These are phyloP conservation scores for Hoplostethus atlanticus DNA, from an alignment of 2,797 vertebrate genomes.

Conservation along the genomic window DNA sequence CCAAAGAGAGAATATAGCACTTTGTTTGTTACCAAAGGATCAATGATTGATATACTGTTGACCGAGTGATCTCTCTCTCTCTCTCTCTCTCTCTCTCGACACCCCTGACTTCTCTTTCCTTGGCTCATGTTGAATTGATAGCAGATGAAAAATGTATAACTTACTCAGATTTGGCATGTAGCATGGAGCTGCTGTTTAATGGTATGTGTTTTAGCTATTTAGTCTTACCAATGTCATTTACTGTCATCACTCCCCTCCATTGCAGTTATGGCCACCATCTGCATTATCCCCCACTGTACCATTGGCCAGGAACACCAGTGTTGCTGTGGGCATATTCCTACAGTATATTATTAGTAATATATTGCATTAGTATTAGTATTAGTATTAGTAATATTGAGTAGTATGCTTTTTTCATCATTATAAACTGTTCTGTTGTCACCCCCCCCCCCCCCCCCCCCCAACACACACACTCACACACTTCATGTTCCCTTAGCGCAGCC, in stretches of 20 bases:
- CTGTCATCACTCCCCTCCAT: not conserved
- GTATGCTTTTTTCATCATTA: too few species aligned
- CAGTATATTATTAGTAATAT: too few species aligned
- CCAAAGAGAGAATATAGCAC: slow-evolving; percentile 59
- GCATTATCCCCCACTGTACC: too few species aligned
- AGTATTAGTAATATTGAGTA: too few species aligned
- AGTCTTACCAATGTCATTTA: not conserved
- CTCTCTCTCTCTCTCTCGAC: not conserved
- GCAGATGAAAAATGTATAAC: not conserved
- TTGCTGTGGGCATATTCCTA: too few species aligned
- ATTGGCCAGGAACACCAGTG: too few species aligned
- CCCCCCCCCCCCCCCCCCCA: too few species aligned
- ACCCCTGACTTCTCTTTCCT: not conserved
- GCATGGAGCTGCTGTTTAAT: not conserved
- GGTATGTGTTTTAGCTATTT: not conserved
- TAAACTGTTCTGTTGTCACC: too few species aligned
- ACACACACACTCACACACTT: not conserved
- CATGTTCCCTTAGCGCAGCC: too few species aligned
- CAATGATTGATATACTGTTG: slow-evolving; percentile 70
- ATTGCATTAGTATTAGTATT: too few species aligned
- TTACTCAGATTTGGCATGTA: not conserved
- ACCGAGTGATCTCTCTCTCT: slow-evolving; percentile 30
- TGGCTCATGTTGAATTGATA: slow-evolving; percentile 9
- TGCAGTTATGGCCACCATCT: too few species aligned
- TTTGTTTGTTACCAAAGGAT: slow-evolving; percentile 45